A percentile compares a stretch with the other conserved stretches of the same genome.
Evolutionary conservation across 35 echinoderm and acorn worm species (phyloP).

Genomic region (Lytechinus pictus): DNA sequence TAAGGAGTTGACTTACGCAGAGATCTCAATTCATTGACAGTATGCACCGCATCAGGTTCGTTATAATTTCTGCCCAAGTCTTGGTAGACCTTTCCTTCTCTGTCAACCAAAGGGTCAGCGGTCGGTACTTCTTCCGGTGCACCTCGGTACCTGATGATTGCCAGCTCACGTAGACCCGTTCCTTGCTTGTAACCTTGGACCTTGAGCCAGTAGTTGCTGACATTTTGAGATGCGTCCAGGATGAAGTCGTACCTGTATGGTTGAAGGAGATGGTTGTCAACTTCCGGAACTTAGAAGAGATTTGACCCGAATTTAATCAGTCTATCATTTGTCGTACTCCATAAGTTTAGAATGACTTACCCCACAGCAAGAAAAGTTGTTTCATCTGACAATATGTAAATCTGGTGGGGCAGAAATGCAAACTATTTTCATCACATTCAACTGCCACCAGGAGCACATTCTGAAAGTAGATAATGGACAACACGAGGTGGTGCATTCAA

Average conservation of each 20-base stretch:
- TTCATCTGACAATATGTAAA: too few relatives aligned
- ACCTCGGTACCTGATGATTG: constrained; percentile 15
- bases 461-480: too few relatives aligned
- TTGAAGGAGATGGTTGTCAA: neutral
- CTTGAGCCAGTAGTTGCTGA: constrained; percentile 80
- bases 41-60: neutral
- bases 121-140: neutral
- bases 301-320: too few relatives aligned
- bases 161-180: constrained; percentile 10
- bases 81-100: neutral
- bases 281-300: too few relatives aligned
- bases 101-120: neutral
- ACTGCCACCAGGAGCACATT: too few relatives aligned
- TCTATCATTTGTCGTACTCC: too few relatives aligned
- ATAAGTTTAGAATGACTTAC: too few relatives aligned
- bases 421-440: too few relatives aligned
- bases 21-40: neutral
- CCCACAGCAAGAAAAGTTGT: too few relatives aligned
- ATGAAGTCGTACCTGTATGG: constrained; percentile 64
- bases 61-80: neutral
- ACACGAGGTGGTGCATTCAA: too few relatives aligned
- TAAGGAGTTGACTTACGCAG: neutral
- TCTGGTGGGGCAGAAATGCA: too few relatives aligned
- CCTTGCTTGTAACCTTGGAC: constrained; percentile 63
- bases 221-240: constrained; percentile 58